These are phyloP conservation scores for Neopelma chrysocephalum DNA, from an alignment of 2,797 vertebrate genomes.

Conservation along the genomic window DNA sequence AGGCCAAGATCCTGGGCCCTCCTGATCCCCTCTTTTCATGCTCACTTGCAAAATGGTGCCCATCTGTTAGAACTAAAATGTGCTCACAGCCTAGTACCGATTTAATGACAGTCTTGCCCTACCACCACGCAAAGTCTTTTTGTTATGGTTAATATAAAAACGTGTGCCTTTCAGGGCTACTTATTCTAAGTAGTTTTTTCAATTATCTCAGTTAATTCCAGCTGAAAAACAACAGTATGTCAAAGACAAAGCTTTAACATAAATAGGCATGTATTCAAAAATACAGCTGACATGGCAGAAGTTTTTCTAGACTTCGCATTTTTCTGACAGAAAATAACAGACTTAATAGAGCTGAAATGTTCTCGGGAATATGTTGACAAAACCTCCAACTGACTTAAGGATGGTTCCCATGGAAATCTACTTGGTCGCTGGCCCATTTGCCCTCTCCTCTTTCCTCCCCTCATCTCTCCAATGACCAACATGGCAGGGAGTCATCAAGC, in stretches of 20 bases:
- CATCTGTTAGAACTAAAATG: not conserved
- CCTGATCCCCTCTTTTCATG: not conserved
- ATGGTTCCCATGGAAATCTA: not conserved
- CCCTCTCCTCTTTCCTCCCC: not conserved
- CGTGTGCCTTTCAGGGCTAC: not conserved
- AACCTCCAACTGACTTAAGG: not conserved
- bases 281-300: not conserved
- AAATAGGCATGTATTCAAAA: not conserved
- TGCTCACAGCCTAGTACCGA: not conserved
- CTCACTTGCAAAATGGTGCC: not conserved
- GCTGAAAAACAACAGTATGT: not conserved
- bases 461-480: not conserved
- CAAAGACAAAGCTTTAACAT: not conserved
- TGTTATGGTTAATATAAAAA: not conserved
- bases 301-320: not conserved
- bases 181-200: not conserved
- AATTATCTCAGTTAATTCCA: not conserved
- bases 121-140: not conserved
- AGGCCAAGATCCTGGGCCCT: not conserved
- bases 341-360: not conserved
- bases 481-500: rapidly evolving
- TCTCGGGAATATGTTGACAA: not conserved
- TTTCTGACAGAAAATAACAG: constrained; percentile 32
- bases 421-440: not conserved
- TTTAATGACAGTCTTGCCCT: not conserved